These are phyloP conservation scores for Aromia moschata DNA, from an alignment of 2,888 invertebrate genomes.

Conservation along the genomic window DNA sequence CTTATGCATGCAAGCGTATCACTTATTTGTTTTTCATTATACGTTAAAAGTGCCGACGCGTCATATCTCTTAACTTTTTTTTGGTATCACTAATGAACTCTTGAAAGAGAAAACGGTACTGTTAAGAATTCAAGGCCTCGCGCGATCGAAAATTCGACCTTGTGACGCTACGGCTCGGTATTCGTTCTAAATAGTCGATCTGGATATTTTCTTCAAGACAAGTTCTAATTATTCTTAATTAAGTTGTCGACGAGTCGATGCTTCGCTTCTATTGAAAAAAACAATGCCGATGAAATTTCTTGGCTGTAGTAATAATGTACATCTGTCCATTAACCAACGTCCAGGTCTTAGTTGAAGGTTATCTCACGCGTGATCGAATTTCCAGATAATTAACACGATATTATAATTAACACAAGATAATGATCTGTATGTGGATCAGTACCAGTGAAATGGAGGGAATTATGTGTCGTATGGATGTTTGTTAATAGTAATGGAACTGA, in stretches of 20 bases:
- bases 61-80: neutral
- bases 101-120: neutral
- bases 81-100: neutral
- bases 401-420: neutral
- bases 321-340: neutral
- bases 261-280: slow-evolving; percentile 1
- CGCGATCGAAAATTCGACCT: neutral
- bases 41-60: neutral
- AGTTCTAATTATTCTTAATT: slow-evolving; percentile 12
- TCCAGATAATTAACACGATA: neutral
- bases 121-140: neutral
- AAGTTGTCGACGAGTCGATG: slow-evolving; percentile 7
- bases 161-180: neutral
- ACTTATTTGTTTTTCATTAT: neutral
- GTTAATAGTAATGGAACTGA: neutral
- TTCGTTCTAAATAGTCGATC: slow-evolving; percentile 1
- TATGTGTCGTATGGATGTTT: neutral
- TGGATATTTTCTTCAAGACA: neutral
- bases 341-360: neutral
- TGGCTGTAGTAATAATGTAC: neutral
- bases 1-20: neutral
- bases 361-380: neutral
- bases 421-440: neutral
- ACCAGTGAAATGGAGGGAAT: too few species aligned
- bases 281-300: slow-evolving; percentile 2